Base-by-base conservation (phyloP, 2,888 invertebrate species). In the Lamellibrachia columna region DNA sequence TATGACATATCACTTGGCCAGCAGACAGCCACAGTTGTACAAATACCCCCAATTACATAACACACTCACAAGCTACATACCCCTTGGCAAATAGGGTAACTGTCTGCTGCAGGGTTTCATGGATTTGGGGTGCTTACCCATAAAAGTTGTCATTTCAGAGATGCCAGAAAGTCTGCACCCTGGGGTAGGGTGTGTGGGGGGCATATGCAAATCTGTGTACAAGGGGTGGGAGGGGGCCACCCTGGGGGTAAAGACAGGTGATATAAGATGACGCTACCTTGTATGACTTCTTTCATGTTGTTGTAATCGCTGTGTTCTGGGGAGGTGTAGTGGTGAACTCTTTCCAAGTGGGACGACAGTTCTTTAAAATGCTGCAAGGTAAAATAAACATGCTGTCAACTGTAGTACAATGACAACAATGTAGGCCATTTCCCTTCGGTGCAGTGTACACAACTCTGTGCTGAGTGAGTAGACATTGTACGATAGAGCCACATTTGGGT, bases 201-300 rank as follows among this genome's bases (percentile, higher is more conserved):
- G 40, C 40, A 40, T 40, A 40, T 75, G 22, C 22, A 75, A 75
- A 75, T 75, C 75, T 75, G 55, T 55, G 75, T n/a, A 75, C 1
- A 3, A n/a, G 75, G 6, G 75, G 75, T 15, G 15, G 22, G 15
- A 6, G 1, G 22, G 75, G 75, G 22, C 75, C 75, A 22, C 75
- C 75, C 75, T 75, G 75, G 75, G 75, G 75, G 75, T 75, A 75
- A 75, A 75, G 75, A 75, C 22, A n/a, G 75, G 75, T 75, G 75
- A 75, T 75, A 75, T 75, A 75, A 75, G 75, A 75, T 75, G 75
- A 75, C 75, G n/a, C 75, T 75, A 75, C 75, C 75, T 75, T 75
- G 75, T 75, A 75, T 75, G 75, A 75, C 75, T 75, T 75, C 75
- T 75, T 22, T 75, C 75, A 75, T 75, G 75, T 75, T 75, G 15